Evolutionary conservation across 2,113 vertebrate genomes (phyloP), one percentile per base, ranked within the genome.

Genomic region (Coracopsis vasa): DNA sequence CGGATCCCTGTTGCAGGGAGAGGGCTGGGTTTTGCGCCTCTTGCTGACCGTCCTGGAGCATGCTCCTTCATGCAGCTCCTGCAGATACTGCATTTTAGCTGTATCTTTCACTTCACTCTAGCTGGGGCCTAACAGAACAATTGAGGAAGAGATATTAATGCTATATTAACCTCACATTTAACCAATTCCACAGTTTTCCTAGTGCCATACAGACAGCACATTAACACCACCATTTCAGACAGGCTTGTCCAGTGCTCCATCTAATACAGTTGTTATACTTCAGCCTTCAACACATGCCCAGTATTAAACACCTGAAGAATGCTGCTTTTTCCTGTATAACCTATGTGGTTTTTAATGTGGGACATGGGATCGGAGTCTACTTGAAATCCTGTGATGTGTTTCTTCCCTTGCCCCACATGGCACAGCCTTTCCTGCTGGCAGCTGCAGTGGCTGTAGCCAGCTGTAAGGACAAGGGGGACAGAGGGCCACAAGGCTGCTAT

Each of bases 291-390:
- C 15, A 39, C 13, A 4, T 7, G 15, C 4, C 23, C 28, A 17
- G 6, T 25, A 53, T 33, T 45, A 81, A 24, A 91, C 60, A 9
- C 53, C 42, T 75, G 33, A 20, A 75, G 29, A 86, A 50, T 0
- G 0, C 44, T n/a, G 11, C 16, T 7, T 69, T 86, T 82, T 80
- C 62, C 58, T 61, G 17, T 33, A 65, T n/a, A 53, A 44, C 24
- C 53, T 47, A 2, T 0, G 1, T 9, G 39, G 0, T 2, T 6
- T 82, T 88, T 69, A 23, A 37, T 10, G 9, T 29, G 17, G 23
- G 6, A 35, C 21, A 21, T 2, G 3, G 37, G 69, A 27, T 7
- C 5, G 1, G 39, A 64, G n/a, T 51, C 45, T 71, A 42, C 1
- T 2, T 51, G 39, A 74, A 93, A 28, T 50, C 61, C 25, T 39